phyloP scores from a whole-genome alignment of 2,888 invertebrate genomes.

The Drosophila meridiana region DNA sequence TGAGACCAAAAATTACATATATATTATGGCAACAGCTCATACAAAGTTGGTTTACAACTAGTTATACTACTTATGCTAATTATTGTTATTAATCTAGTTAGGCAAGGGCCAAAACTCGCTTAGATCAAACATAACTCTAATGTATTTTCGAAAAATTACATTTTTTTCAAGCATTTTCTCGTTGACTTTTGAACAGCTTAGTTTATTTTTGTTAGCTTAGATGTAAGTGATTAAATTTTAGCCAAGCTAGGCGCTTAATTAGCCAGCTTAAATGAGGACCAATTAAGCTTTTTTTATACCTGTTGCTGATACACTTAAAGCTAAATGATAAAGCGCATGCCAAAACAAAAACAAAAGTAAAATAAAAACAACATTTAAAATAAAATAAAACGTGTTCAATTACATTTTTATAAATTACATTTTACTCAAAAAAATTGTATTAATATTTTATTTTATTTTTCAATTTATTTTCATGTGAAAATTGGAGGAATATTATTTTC shows the following conservation, averaged over 20 bases:
- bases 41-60: constrained; percentile 10
- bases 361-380: constrained; percentile 6
- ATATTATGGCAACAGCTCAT: constrained; percentile 17
- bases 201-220: constrained; percentile 6
- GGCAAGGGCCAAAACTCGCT: constrained; percentile 38
- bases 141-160: constrained; percentile 34
- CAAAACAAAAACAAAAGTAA: constrained; percentile 16
- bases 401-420: background rate
- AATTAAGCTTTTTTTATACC: constrained; percentile 65
- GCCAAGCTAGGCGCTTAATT: constrained; percentile 5
- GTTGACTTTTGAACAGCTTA: constrained; percentile 14
- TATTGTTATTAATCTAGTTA: constrained; percentile 18
- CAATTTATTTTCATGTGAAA: constrained; percentile 2
- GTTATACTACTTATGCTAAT: constrained; percentile 3
- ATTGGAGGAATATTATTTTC: background rate
- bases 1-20: constrained; percentile 67
- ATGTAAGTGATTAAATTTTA: constrained; percentile 29
- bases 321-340: constrained; percentile 30
- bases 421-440: background rate
- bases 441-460: constrained; percentile 10
- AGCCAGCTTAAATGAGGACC: constrained; percentile 30
- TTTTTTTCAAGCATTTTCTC: constrained; percentile 42
- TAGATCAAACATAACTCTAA: constrained; percentile 7
- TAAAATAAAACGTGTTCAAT: background rate
- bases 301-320: constrained; percentile 57